Conservation (phyloP, 2,888 invertebrate genomes). For the Cabera pusaria region DNA sequence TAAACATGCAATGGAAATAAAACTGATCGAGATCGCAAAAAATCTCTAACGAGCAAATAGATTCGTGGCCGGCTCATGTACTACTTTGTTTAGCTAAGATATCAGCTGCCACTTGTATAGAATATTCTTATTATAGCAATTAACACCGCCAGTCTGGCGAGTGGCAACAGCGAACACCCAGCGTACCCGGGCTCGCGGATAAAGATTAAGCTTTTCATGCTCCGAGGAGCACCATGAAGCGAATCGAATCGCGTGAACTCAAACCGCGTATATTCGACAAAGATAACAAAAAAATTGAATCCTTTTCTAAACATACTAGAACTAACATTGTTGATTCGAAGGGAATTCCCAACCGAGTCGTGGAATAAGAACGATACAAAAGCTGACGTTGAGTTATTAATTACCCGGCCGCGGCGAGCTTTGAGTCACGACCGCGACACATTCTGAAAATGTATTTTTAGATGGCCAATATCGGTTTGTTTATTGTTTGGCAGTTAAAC, state of each 20-base stretch:
- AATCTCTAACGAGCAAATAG: constrained; percentile 49
- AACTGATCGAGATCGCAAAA: constrained; percentile 39
- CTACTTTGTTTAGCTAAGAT: constrained; percentile 43
- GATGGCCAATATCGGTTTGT: constrained; percentile 8
- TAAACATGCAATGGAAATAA: constrained; percentile 35
- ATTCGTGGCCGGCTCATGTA: constrained; percentile 37
- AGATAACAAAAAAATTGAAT: constrained; percentile 3
- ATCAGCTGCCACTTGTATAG: constrained; percentile 44
- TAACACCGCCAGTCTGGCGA: constrained; percentile 37
- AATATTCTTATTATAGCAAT: constrained; percentile 57
- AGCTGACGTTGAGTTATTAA: constrained; percentile 20
- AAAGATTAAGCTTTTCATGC: constrained; percentile 41
- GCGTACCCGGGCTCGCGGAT: constrained; percentile 23
- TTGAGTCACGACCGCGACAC: constrained; percentile 5
- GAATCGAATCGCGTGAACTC: constrained; percentile 35
- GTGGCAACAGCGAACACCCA: no score
- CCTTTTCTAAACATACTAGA: constrained; percentile 1
- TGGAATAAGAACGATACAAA: constrained; percentile 15
- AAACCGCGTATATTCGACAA: constrained; percentile 19
- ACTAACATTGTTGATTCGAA: constrained; percentile 4
- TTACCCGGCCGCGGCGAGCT: constrained; percentile 10
- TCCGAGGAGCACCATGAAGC: constrained; percentile 37
- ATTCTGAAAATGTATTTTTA: constrained; percentile 9
- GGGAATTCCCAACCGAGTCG: constrained; percentile 14
- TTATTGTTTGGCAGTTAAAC: constrained; percentile 11